A percentile compares a stretch with the other conserved stretches of the same genome.
Evolutionary conservation across 2,113 vertebrate genomes (phyloP).

Genomic region (Chaetodon trifascialis): DNA sequence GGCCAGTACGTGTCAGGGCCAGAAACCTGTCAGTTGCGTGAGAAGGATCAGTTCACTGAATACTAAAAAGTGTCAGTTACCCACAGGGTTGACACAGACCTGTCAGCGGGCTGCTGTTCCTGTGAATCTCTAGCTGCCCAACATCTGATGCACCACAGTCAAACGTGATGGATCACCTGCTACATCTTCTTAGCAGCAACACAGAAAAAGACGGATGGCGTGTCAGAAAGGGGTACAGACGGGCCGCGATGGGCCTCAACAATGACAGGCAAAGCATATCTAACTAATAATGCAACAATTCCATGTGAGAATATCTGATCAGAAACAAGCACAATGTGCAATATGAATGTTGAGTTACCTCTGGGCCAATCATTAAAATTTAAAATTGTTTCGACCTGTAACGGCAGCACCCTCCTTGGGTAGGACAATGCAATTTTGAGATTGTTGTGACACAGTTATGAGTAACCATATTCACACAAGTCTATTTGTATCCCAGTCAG

Average conservation of each 20-base stretch:
- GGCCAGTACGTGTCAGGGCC: constrained; percentile 31
- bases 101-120: constrained; percentile 35
- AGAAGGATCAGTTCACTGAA: constrained; percentile 29
- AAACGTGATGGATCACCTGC: constrained; percentile 60
- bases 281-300: constrained; percentile 41
- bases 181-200: not conserved
- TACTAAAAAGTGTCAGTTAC: constrained; percentile 48
- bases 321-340: not conserved
- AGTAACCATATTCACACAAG: too few species aligned
- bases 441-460: too few species aligned
- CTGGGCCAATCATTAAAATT: not conserved
- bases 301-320: not conserved
- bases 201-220: constrained; percentile 27
- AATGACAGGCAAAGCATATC: constrained; percentile 20
- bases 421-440: not conserved
- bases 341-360: not conserved
- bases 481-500: too few species aligned
- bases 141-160: constrained; percentile 40
- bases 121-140: constrained; percentile 27
- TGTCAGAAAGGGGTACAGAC: constrained; percentile 27
- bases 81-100: constrained; percentile 43
- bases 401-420: not conserved
- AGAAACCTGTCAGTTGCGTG: constrained; percentile 39
- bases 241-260: constrained; percentile 7
- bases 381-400: not conserved